Conservation (phyloP, 2,113 vertebrate genomes). For the Oenanthe melanoleuca region DNA sequence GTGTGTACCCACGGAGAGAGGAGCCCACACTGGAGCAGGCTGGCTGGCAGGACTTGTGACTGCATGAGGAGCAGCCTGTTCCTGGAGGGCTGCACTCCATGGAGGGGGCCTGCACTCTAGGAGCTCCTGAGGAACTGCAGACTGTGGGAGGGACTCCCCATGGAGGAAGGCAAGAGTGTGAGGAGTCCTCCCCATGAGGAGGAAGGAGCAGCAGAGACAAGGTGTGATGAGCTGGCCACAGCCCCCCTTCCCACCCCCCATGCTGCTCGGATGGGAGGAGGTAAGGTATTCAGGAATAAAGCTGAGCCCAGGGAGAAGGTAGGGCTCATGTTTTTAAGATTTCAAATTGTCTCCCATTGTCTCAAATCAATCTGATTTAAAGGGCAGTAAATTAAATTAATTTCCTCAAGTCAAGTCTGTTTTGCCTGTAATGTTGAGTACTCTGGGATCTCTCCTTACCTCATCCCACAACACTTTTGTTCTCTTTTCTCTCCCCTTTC, state of each 20-base stretch:
- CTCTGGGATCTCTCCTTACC: not conserved
- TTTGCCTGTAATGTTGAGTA: not conserved
- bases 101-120: fast-evolving
- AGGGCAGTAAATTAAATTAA: not conserved
- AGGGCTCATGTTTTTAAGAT: not conserved
- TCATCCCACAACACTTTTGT: not conserved
- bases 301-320: not conserved
- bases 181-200: not conserved
- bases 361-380: not conserved
- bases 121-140: not conserved
- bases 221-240: not conserved
- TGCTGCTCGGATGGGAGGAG: not conserved
- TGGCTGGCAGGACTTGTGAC: not conserved
- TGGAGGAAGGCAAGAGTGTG: not conserved
- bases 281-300: not conserved
- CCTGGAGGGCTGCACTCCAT: not conserved
- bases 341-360: not conserved
- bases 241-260: not conserved
- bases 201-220: not conserved
- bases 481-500: not conserved
- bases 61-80: not conserved
- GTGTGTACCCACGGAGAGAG: not conserved
- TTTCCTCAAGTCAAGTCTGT: not conserved
- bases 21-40: not conserved
- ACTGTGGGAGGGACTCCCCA: not conserved